A percentile compares a stretch with the other conserved stretches of the same genome.
These are phyloP conservation scores for Ectropis crepuscularia DNA, from an alignment of 2,888 invertebrate species.

Conservation along the genomic window DNA sequence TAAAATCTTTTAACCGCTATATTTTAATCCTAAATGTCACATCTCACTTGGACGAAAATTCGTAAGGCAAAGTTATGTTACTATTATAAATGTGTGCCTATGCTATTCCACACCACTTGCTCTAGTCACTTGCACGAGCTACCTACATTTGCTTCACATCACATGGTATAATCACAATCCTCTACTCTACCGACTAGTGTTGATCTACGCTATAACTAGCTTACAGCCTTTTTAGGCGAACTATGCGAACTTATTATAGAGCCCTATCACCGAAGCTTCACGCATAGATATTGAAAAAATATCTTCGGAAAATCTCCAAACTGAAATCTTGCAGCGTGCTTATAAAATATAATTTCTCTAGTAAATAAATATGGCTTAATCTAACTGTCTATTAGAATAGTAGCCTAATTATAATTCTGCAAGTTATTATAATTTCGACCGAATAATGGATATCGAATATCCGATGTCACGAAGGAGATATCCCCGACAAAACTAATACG, in stretches of 20 bases:
- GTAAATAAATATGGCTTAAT: constrained; percentile 23
- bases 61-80: constrained; percentile 15
- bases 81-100: constrained; percentile 23
- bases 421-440: constrained; percentile 19
- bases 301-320: constrained; percentile 19
- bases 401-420: constrained; percentile 24
- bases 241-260: constrained; percentile 20
- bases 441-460: constrained; percentile 42
- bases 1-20: constrained; percentile 9
- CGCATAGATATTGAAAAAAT: constrained; percentile 23
- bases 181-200: constrained; percentile 24
- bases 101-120: constrained; percentile 15
- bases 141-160: constrained; percentile 28
- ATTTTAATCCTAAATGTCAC: constrained; percentile 13
- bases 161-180: constrained; percentile 32
- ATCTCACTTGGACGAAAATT: constrained; percentile 32
- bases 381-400: constrained; percentile 23
- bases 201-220: constrained; percentile 16
- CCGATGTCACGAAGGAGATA: constrained; percentile 26
- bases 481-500: constrained; percentile 27
- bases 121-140: constrained; percentile 31
- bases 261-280: constrained; percentile 22
- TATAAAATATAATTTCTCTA: constrained; percentile 26
- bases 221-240: constrained; percentile 24
- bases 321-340: constrained; percentile 16